Evolutionary conservation across 2,888 invertebrate genomes (phyloP), one percentile per base, ranked within the genome.

Genomic region (Onchidella celtica): DNA sequence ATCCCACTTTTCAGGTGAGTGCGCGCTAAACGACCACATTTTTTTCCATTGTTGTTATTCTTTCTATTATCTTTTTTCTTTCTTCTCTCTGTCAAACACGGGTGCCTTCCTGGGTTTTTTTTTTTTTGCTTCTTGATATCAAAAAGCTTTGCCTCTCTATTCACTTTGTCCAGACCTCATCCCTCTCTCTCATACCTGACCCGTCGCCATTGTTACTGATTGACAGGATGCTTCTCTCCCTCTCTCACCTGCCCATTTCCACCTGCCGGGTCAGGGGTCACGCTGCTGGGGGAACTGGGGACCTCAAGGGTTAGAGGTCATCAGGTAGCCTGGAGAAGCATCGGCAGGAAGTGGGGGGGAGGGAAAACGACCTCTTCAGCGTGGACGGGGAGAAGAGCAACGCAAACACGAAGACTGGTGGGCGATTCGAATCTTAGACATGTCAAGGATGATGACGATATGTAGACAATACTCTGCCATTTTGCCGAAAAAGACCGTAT

Each of bases 181-280:
- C 63, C 27, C 1, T 63, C 6, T 63, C 1, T 6, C 29, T 29
- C n/a, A 14, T 14, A 14, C 29, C 29, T 14, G 27, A n/a, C 61
- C 63, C 2, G 63, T 3, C n/a, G n/a, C 29, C 14, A 9, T 63
- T 63, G 63, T n/a, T 63, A 29, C 14, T 27, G 29, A 63, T 63
- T 27, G 63, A 63, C 63, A 27, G 27, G 63, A 63, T 63, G 63
- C 63, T 24, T 14, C 63, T 63, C 14, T 57, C 57, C 21, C 57
- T 24, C 24, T 21, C 63, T 63, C 63, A 63, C 63, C 47, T 47
- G 47, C 47, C 47, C 47, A 47, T 47, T 63, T 63, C 63, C 63
- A 63, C 63, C 63, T 63, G 63, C 63, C 63, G 3, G 63, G 63
- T 63, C 27, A 63, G 27, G 27, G 63, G 63, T 63, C 63, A 63